Base-by-base conservation (phyloP, 2,113 vertebrate genomes). In the Rhagologus leucostigma region DNA sequence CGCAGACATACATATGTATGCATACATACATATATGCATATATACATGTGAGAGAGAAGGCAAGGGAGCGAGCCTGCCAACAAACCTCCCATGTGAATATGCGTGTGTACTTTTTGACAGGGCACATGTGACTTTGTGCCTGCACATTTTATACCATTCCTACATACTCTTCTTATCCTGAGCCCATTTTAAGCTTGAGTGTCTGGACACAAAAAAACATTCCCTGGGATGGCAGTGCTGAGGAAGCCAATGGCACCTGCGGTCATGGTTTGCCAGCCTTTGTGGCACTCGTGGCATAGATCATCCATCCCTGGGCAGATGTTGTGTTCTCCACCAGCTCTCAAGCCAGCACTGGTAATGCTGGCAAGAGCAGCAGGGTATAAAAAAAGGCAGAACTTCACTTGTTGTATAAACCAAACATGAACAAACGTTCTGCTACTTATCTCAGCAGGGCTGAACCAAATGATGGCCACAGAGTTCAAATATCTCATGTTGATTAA, bases 261-360 rank as follows among this genome's bases (percentile, higher is more conserved):
- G 0, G 35, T 19, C 6, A 1, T n/a, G 37, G 10, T 44, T 84
- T 79, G 23, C 27, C 3, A 4, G 53, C 17, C 49, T 44, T 11
- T 37, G 64, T 1, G 8, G 18, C n/a, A 47, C n/a, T 23, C 0
- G 0, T 62, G n/a, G 53, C 35, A 30, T 0, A 1, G n/a, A 32
- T 39, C 67, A 14, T 50, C 33, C 50, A 4, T 59, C 50, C 32
- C 35, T 33, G 46, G 46, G 35, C 42, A 91, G 81, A 84, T 53
- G 49, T 23, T 64, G 35, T 70, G 80, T 75, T 68, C 41, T 67
- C 41, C 2, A 4, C 17, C n/a, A 78, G 44, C 5, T 8, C 74
- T 89, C 2, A 8, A 70, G 37, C 33, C 3, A 6, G n/a, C 1
- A 1, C 19, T 67, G 47, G 52, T 37, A 82, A 53, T 0, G 8